phyloP scores from a whole-genome alignment of 2,113 vertebrate genomes.

The Mus pahari region DNA sequence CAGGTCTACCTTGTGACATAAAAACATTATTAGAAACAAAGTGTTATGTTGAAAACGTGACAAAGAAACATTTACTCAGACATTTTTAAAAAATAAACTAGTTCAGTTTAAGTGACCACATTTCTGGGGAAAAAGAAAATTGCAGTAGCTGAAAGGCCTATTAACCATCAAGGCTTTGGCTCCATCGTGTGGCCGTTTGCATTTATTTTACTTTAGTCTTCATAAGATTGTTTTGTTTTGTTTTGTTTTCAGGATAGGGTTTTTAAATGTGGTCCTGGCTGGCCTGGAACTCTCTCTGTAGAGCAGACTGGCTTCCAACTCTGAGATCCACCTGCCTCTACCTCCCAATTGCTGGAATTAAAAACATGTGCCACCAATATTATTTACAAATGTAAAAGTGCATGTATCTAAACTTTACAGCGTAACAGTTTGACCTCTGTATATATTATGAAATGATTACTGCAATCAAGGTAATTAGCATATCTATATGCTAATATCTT shows the following conservation, averaged over 20 bases:
- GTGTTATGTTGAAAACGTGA: conserved; percentile 1
- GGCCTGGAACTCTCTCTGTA: neutral
- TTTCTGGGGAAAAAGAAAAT: neutral
- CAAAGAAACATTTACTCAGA: neutral
- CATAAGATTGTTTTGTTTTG: neutral
- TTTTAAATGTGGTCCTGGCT: neutral
- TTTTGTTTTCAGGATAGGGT: neutral
- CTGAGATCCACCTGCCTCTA: neutral
- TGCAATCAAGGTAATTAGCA: neutral
- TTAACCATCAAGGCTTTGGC: conserved; percentile 68
- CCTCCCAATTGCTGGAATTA: neutral
- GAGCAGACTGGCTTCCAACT: neutral
- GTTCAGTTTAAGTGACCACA: neutral
- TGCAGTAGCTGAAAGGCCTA: neutral
- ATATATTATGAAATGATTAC: neutral
- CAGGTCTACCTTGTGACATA: neutral
- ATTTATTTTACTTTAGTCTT: conserved; percentile 24
- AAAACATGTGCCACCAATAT: neutral
- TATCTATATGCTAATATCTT: neutral
- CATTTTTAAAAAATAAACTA: conserved; percentile 35
- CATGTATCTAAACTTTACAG: neutral
- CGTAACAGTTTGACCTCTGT: neutral
- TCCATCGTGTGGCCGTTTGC: conserved; percentile 77
- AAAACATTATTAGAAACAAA: conserved; percentile 24
- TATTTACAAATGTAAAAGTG: neutral